Evolutionary conservation across 2,797 vertebrate genomes (phyloP).

Genomic region (Sebastes wilsoni): DNA sequence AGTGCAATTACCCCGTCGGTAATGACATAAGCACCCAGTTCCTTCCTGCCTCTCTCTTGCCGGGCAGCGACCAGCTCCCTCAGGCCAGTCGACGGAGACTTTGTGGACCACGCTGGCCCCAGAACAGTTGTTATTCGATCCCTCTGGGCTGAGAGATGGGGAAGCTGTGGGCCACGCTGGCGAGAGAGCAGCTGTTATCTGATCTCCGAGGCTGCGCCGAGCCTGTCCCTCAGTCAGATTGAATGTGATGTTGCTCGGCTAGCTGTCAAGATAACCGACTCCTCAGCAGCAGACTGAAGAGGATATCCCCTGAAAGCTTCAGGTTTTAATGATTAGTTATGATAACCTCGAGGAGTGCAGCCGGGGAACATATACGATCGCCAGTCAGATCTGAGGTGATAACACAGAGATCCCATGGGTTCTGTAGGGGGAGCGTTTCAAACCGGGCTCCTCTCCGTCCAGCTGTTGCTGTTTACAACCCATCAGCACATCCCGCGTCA

Average conservation of each 20-base stretch:
- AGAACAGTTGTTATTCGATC: slow-evolving; percentile 58
- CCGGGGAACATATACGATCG: slow-evolving; percentile 50
- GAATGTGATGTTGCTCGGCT: slow-evolving; percentile 66
- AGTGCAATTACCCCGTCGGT: slow-evolving; percentile 79
- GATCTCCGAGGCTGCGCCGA: slow-evolving; percentile 47
- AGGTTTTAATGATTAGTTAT: slow-evolving; percentile 60
- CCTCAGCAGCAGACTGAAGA: slow-evolving; percentile 48
- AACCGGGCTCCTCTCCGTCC: slow-evolving; percentile 13
- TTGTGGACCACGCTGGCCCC: slow-evolving; percentile 37
- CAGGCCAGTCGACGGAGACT: slow-evolving; percentile 56
- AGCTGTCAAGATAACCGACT: slow-evolving; percentile 64
- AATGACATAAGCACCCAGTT: slow-evolving; percentile 83
- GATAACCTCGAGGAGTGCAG: slow-evolving; percentile 60
- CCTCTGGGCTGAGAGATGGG: slow-evolving; percentile 27
- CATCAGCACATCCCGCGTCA: slow-evolving; percentile 15
- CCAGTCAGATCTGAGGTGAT: slow-evolving; percentile 60
- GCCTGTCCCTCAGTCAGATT: slow-evolving; percentile 61
- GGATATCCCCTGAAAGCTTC: slow-evolving; percentile 65
- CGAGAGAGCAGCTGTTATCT: slow-evolving; percentile 57
- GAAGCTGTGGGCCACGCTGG: slow-evolving; percentile 30
- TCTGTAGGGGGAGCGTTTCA: slow-evolving; percentile 7
- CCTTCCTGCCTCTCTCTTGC: slow-evolving; percentile 70
- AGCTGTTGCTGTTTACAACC: slow-evolving; percentile 46
- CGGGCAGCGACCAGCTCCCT: slow-evolving; percentile 52
- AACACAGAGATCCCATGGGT: slow-evolving; percentile 39